Base-by-base conservation (phyloP, 1,140 invertebrate species). In the Diprion similis region DNA sequence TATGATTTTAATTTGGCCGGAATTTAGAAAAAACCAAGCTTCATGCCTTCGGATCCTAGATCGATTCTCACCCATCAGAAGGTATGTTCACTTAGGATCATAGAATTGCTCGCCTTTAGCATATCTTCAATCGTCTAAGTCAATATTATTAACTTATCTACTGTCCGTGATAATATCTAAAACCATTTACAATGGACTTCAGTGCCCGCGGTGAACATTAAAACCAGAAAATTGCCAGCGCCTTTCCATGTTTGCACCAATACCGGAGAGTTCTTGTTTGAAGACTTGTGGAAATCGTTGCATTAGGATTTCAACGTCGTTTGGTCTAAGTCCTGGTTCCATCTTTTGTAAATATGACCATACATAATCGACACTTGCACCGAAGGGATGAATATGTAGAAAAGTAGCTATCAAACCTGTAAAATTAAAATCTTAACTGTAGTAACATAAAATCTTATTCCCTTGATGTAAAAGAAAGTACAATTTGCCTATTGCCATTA, bases 301-400 rank as follows among this genome's bases (percentile, higher is more conserved):
- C 86, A 96, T 91, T 59, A 96, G 85, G 77, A 90, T 89, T 86
- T 96, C 94, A 8, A 96, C 90, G 80, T 96, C 93, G 66, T 91
- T 91, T 1, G 92, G 90, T 78, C 91, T 90, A 15, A 94, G 83
- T 73, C 89, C 89, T 3, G 92, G 89, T 69, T 94, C 91, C 73
- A 95, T 89, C 87, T 94, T 94, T 83, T 93, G 92, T 69, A 96
- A 89, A 85, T 95, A 96, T 7, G 93, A 95, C 91, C 93, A 95
- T 77, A 97, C 91, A 81, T 95, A 95, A 84, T 96, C 95, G 6
- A 95, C 90, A 73, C 93, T 94, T 2, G 95, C 95, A 65, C 95
- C 95, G 82, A 95, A 94, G 0, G 95, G 96, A 89, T 97, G 95
- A 66, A 97, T 93, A 82, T 96, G 93, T 46, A 97, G 89, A 88